Percentiles rank a stretch among this genome's conserved stretches.
These are phyloP conservation scores for Saturnia japonica DNA, from an alignment of 2,888 invertebrate genomes.

Conservation along the genomic window DNA sequence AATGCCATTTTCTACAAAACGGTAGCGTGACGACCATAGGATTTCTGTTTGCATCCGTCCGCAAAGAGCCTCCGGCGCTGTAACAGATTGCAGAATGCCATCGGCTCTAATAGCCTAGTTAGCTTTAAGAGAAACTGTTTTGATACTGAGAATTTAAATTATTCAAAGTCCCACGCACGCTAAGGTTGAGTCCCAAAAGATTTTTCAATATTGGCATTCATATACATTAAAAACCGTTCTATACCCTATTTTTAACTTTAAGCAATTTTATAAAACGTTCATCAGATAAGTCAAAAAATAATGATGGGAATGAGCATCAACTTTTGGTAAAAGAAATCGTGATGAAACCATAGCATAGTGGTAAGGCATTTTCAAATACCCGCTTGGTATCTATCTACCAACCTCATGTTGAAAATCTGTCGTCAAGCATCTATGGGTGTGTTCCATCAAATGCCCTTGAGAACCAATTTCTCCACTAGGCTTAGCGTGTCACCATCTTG, in stretches of 20 bases:
- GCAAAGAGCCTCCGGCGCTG: slow-evolving; percentile 61
- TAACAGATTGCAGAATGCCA: slow-evolving; percentile 61
- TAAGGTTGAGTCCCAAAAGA: background rate
- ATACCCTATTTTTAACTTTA: too few species aligned
- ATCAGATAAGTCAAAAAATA: background rate
- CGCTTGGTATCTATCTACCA: too few species aligned
- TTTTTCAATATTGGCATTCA: background rate
- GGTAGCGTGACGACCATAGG: slow-evolving; percentile 71
- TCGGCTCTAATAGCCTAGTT: slow-evolving; percentile 49
- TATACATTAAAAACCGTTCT: background rate
- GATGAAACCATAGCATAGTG: too few species aligned
- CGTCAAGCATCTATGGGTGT: too few species aligned
- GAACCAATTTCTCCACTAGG: too few species aligned
- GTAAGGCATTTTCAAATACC: too few species aligned
- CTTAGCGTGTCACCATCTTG: too few species aligned
- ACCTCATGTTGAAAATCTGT: too few species aligned
- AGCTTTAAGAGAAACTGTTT: slow-evolving; percentile 59
- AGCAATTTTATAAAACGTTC: background rate
- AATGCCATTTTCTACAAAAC: slow-evolving; percentile 81
- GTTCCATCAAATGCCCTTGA: too few species aligned
- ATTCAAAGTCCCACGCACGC: slow-evolving; percentile 40
- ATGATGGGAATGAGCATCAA: too few species aligned
- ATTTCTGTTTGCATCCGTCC: slow-evolving; percentile 75
- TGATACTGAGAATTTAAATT: slow-evolving; percentile 49
- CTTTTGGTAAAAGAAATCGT: too few species aligned